Evolutionary conservation across 2,888 invertebrate genomes (phyloP), one percentile per base, ranked within the genome.

Genomic region (Sphaerophoria taeniata): DNA sequence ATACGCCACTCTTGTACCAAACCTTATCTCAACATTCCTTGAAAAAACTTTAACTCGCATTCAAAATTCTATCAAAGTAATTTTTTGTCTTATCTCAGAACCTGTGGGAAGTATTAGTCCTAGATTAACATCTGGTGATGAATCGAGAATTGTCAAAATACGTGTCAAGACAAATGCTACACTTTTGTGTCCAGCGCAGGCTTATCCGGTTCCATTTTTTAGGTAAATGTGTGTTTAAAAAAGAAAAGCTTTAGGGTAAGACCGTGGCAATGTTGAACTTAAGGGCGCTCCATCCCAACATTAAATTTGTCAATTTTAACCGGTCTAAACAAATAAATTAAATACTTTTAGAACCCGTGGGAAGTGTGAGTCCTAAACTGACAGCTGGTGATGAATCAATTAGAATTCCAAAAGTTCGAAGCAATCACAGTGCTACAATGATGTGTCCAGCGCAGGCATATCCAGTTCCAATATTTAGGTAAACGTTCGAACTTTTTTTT

Each of bases 361-460:
- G 92, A 77, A 93, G 93, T 87, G 93, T 93, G 56, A 90, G 91
- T 76, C 92, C 92, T 91, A 96, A 96, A 93, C 95, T 96, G 89
- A 95, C 95, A 34, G 94, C 95, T 78, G 92, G 94, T 92, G 95
- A 96, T 93, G 90, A 93, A 92, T 90, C 90, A 70, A 90, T 90
- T 63, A 89, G 91, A 92, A 90, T 90, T 92, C 89, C 90, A 16
- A 89, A 89, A 85, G 89, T 91, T 87, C 90, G 92, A 87, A 88
- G 92, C 88, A 92, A 92, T 80, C 90, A 90, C 88, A 94, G 93
- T 91, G 93, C 94, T 87, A 94, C 95, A 43, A 91, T 96, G 83
- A 92, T 95, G 90, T 96, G 96, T 92, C 95, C 95, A 77, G 95
- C 96, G 34, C 96, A 96, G 92, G 95, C 95, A 16, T 96, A 94